Percentiles rank a stretch among this genome's conserved stretches.
These are phyloP conservation scores for Charaxes varanes DNA, from an alignment of 1,140 invertebrate species.

Conservation along the genomic window DNA sequence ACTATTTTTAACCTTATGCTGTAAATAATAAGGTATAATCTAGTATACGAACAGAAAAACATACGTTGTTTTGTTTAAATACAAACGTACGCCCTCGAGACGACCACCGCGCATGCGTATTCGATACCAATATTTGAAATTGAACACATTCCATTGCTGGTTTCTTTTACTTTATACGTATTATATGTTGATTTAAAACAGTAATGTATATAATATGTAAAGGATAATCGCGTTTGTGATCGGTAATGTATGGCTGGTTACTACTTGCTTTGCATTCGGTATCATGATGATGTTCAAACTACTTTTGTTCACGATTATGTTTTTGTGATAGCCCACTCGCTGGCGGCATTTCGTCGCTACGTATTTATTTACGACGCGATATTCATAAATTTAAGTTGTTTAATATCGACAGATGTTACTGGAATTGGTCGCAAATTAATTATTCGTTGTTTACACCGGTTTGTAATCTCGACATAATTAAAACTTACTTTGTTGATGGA, in stretches of 20 bases:
- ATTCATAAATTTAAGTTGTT: too few relatives aligned
- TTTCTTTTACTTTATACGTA: neutral
- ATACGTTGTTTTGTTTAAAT: slow-evolving; percentile 11
- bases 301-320: slow-evolving; percentile 40
- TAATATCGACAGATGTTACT: too few relatives aligned
- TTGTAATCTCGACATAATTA: too few relatives aligned
- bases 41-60: neutral
- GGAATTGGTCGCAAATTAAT: too few relatives aligned
- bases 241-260: slow-evolving; percentile 21
- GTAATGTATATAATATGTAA: slow-evolving; percentile 17
- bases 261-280: slow-evolving; percentile 37
- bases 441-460: too few relatives aligned
- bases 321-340: slow-evolving; percentile 37
- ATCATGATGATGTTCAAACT: slow-evolving; percentile 44
- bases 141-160: slow-evolving; percentile 22
- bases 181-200: neutral
- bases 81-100: slow-evolving; percentile 36
- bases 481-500: too few relatives aligned
- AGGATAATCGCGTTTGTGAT: slow-evolving; percentile 9
- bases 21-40: neutral
- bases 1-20: slow-evolving; percentile 7
- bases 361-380: slow-evolving; percentile 30
- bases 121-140: slow-evolving; percentile 8
- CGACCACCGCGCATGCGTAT: slow-evolving; percentile 37
- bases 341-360: slow-evolving; percentile 33